phyloP scores from a whole-genome alignment of 2,113 vertebrate species.

The Symphodus melops region DNA sequence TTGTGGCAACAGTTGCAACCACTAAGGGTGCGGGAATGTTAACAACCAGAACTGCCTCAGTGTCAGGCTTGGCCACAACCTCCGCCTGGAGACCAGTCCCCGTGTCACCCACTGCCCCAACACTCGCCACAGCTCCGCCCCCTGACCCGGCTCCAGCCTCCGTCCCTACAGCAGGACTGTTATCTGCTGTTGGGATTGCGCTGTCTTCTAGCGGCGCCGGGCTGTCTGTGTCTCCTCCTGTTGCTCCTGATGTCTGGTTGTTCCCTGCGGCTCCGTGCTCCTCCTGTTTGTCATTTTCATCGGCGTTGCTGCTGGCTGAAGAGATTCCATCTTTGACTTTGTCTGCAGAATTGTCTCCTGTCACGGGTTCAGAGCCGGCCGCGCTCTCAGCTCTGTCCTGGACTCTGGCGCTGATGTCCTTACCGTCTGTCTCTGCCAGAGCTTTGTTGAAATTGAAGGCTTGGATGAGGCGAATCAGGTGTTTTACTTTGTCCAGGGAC shows the following conservation, averaged over 20 bases:
- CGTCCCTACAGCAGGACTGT: not conserved
- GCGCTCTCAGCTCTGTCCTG: constrained; percentile 32
- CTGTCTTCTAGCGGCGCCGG: constrained; percentile 13
- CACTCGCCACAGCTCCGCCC: not conserved
- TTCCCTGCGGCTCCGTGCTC: constrained; percentile 11
- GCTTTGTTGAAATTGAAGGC: constrained; percentile 93
- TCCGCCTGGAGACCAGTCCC: constrained; percentile 18
- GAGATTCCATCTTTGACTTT: constrained; percentile 28
- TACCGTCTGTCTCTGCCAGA: constrained; percentile 81
- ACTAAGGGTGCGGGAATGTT: constrained; percentile 9
- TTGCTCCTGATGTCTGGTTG: constrained; percentile 22
- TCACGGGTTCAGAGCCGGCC: constrained; percentile 12
- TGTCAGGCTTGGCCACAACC: constrained; percentile 27
- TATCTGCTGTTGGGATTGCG: constrained; percentile 6
- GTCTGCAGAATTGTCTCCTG: constrained; percentile 45
- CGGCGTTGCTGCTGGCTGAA: not conserved
- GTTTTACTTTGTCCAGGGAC: constrained; percentile 96
- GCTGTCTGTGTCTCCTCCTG: not conserved
- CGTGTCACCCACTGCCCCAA: constrained; percentile 12
- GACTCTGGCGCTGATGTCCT: constrained; percentile 36
- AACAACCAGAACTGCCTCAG: constrained; percentile 22
- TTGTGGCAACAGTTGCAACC: constrained; percentile 30
- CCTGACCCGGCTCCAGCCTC: not conserved
- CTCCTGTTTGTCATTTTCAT: constrained; percentile 16
- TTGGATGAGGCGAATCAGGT: constrained; percentile 96